Evolutionary conservation across 2,113 vertebrate species (phyloP), one percentile per base, ranked within the genome.

Genomic region (Aegotheles bennettii): DNA sequence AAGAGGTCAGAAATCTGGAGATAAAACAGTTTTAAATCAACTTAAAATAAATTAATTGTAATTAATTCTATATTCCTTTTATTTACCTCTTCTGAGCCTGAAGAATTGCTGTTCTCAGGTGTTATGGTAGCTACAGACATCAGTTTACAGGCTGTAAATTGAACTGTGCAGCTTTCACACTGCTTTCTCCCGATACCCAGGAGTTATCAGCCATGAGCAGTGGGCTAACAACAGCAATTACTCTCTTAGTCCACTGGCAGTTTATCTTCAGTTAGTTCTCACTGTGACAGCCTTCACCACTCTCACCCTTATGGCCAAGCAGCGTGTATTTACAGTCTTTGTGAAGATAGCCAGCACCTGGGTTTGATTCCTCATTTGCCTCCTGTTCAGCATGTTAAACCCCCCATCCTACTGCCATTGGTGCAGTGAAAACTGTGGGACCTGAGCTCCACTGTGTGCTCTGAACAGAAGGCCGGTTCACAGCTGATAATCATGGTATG

Each of bases 371-470:
- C 19, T 74, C 33, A 5, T 54, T 42, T 3, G 0, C 21, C 19
- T 43, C 7, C n/a, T 59, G 8, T 31, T 35, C 40, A 45, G 29
- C n/a, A 54, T 20, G 4, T 29, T 45, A 28, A 69, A 20, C 3
- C 7, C 24, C 12, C 12, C 9, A 8, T 23, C 38, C 51, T 31
- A 78, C 4, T 0, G 0, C 20, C 13, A 18, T 10, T 3, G 9
- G n/a, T 8, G 24, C 17, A 33, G 13, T 1, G 7, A 45, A 73
- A 45, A 13, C 14, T 59, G 11, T 45, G 31, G 63, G 14, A 80
- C 7, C 23, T 13, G 29, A 20, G 2, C 9, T 70, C 17, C 0
- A 0, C 16, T 31, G 7, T 19, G 42, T 7, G 14, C 25, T 80
- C 50, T 33, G 19, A 77, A 65, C 20, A 65, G 40, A 56, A 51